Base-by-base conservation (phyloP, 1,140 invertebrate species). In the Penaeus vannamei region DNA sequence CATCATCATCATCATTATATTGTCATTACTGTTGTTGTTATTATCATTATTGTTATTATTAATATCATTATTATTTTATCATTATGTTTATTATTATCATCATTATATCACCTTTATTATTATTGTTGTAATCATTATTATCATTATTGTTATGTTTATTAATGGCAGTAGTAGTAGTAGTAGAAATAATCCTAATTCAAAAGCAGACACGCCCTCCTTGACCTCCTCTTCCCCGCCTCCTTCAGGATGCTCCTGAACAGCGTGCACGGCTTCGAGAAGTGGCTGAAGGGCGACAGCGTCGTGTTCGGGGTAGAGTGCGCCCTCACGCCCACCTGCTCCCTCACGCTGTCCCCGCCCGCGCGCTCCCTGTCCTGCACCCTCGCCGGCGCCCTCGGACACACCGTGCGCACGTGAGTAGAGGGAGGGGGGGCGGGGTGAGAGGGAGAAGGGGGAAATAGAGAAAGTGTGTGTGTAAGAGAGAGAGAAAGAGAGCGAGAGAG, bases 241-340 rank as follows among this genome's bases (percentile, higher is more conserved):
- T 61, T 36, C 60, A 90, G 89, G 84, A 90, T 90, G 89, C 42
- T 90, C 19, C 85, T 86, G 10, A 84, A 77, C 29, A 86, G 84
- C 69, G 84, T 90, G 46, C 26, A n/a, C 36, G 59, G 84, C 29
- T n/a, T 90, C 36, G 69, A 90, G 66, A 69, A 82, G 10, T 62
- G 62, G 46, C 64, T 90, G 62, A 61, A 86, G 23, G 89, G 89
- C 1, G 23, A 87, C 12, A 81, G 83, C 26, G 85, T 84, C 12
- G 66, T 90, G 32, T 90, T 90, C 77, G 84, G 85, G 17, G 89
- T 90, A 1, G 85, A 90, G 59, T 59, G 85, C 32, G 79, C 72
- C 64, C 66, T 90, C 23, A 87, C 89, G 17, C 22, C 66, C n/a
- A 86, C 89, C n/a, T 82, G 77, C 20, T 64, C 29, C 20, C 80